phyloP scores from a whole-genome alignment of 2,113 vertebrate genomes.

The Leptobrachium ailaonicum region DNA sequence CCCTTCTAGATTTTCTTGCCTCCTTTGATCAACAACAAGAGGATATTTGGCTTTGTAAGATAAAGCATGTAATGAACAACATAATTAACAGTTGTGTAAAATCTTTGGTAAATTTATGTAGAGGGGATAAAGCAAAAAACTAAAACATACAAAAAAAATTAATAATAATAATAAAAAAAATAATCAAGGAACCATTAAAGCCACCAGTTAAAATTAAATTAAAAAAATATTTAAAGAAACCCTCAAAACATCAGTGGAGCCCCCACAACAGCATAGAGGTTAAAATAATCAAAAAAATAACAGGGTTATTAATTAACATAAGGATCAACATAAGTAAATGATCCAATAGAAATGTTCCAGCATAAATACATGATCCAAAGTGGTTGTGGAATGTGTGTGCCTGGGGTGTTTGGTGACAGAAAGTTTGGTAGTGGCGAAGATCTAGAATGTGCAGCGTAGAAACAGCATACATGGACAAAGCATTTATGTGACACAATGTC shows the following conservation, averaged over 20 bases:
- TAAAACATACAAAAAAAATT: constrained; percentile 53
- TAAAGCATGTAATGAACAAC: constrained; percentile 96
- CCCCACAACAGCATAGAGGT: constrained; percentile 68
- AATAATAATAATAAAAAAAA: constrained; percentile 70
- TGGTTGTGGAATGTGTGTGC: constrained; percentile 66
- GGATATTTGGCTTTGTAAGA: constrained; percentile 94
- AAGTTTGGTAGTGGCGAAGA: constrained; percentile 53
- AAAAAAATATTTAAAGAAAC: background rate
- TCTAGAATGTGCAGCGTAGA: constrained; percentile 16
- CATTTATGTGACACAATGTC: constrained; percentile 31
- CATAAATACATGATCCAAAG: constrained; percentile 72
- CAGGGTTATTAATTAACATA: background rate
- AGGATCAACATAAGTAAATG: background rate
- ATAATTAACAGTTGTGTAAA: constrained; percentile 86
- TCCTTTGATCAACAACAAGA: constrained; percentile 83
- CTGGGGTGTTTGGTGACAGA: constrained; percentile 62
- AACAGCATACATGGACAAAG: background rate
- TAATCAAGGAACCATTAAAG: constrained; percentile 61
- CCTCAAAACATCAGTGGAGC: background rate
- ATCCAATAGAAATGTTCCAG: constrained; percentile 51
- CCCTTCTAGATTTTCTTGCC: constrained; percentile 74
- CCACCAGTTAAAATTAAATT: background rate
- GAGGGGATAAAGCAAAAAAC: constrained; percentile 45
- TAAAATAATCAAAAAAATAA: constrained; percentile 61
- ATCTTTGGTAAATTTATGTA: constrained; percentile 97